Evolutionary conservation across 1,140 invertebrate genomes (phyloP), one percentile per base, ranked within the genome.

Genomic region (Anoplophora glabripennis): DNA sequence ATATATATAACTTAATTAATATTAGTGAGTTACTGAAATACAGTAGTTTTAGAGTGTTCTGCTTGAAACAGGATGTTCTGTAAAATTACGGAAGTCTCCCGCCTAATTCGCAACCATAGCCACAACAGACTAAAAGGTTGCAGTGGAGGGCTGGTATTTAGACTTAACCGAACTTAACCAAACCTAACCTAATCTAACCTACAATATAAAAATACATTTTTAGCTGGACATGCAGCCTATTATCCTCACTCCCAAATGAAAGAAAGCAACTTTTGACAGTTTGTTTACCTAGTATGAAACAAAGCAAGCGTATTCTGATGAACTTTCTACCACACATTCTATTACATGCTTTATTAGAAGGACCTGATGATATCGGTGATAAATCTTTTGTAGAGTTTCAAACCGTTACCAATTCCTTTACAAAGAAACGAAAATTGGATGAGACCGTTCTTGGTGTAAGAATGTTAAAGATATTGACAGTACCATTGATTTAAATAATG

Each of bases 281-380:
- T 1, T 89, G 87, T 28, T 81, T 84, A 59, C 84, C 87, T 0
- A 86, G 86, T 58, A 85, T 91, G 61, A 82, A 84, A 38, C 79
- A 84, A 53, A 87, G 89, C 68, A 79, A 82, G 7, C 80, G 83
- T 64, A 85, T 85, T 17, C 66, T 89, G 28, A 84, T 85, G 66
- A 82, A 86, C 38, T 89, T 89, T 70, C 76, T 90, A 51, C 89
- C 88, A 0, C 84, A 89, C 63, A 84, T 90, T 41, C 69, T 90
- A 10, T 66, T 86, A 1, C 83, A 86, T 65, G 78, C 81, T 4
- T 70, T 86, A n/a, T 75, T 83, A 61, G 81, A 81, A 28, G 78
- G 79, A 51, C 71, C 44, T 0, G 18, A 36, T 7, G 64, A 71
- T 17, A 65, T 69, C 40, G 42, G 55, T 1, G 62, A 73, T 9